Evolutionary conservation across 2,113 vertebrate species (phyloP).

Genomic region (Poecilia latipinna): DNA sequence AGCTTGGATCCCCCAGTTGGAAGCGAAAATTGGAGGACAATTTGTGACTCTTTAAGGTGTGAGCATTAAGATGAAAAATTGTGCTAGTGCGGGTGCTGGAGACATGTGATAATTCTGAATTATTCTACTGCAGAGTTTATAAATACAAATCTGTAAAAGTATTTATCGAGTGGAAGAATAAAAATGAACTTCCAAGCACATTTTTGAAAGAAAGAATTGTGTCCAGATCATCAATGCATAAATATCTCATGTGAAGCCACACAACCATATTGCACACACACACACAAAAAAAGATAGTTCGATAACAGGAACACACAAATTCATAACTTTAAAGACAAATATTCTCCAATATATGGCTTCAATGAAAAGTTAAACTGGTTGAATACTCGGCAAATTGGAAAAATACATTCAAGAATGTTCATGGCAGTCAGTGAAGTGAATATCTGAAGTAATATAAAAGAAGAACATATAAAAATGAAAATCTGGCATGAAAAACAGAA

Average conservation of each 20-base stretch:
- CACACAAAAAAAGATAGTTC: not conserved
- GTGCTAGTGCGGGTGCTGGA: not conserved
- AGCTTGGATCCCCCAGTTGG: conserved; percentile 46
- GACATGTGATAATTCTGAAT: not conserved
- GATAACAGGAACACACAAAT: not conserved
- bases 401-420: not conserved
- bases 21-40: conserved; percentile 48
- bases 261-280: not conserved
- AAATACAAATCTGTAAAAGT: too few species aligned
- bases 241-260: not conserved
- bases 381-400: not conserved
- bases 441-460: too few species aligned
- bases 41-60: conserved; percentile 38
- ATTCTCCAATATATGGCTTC: not conserved
- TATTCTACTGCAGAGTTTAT: too few species aligned
- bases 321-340: not conserved
- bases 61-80: conserved; percentile 24
- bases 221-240: too few species aligned
- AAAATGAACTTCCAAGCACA: too few species aligned
- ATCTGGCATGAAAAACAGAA: too few species aligned
- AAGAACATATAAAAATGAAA: too few species aligned
- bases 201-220: too few species aligned
- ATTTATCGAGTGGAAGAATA: too few species aligned
- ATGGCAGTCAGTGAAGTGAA: too few species aligned
- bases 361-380: not conserved